Base-by-base conservation (phyloP, 2,797 vertebrate genomes). In the Cyprinodon diabolis region DNA sequence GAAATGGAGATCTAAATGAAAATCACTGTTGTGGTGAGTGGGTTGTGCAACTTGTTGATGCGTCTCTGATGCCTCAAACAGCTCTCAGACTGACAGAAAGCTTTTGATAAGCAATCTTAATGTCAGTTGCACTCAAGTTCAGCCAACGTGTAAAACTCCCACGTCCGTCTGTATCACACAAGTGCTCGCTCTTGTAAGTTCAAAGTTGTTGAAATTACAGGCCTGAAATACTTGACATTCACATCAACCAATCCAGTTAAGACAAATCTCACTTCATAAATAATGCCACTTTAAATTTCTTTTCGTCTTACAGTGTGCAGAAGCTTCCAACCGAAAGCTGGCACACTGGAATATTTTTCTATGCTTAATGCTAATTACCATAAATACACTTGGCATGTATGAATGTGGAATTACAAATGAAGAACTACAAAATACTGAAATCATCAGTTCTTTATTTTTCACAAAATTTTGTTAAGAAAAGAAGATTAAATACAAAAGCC, bases 101-200 rank as follows among this genome's bases (percentile, higher is more conserved):
- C 86, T 79, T 90, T 86, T 90, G 83, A 89, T 84, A 81, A 80
- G 75, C 25, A 14, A 74, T 84, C 73, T 67, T 71, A 78, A 76
- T 74, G 82, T 83, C 86, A 75, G 80, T 62, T 74, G 58, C 84
- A 69, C 71, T 91, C 75, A 82, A 70, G 76, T 68, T 82, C 78
- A 49, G 49, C 63, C 75, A 78, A 51, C 10, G 2, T 66, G 72
- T 66, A 68, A 47, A 78, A 78, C 80, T 83, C 84, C 71, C 76
- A 79, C 79, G 60, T 82, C 78, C 52, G 47, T 86, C 82, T 82
- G 77, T 76, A 67, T 89, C 51, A 23, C 78, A 75, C 52, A 75
- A 71, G 66, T 13, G 40, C 69, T 57, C 51, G 58, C 73, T 72
- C 77, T 70, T 79, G 14, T 47, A 70, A 72, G 62, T 87, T 89